These are phyloP conservation scores for Andrena chrysosceles DNA, from an alignment of 2,888 invertebrate species.

Conservation along the genomic window DNA sequence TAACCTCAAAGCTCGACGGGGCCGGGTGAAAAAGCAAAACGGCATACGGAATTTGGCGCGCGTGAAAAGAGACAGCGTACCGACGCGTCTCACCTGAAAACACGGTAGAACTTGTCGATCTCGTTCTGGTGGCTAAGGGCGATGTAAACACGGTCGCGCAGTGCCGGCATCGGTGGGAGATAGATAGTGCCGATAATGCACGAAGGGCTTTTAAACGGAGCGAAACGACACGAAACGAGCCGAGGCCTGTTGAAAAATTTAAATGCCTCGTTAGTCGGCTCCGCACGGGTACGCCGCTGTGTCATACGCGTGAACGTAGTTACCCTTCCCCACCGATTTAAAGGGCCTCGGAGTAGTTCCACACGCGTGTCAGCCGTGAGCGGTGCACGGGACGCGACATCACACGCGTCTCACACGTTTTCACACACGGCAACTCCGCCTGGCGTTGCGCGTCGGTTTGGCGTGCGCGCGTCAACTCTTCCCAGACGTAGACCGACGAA, in stretches of 20 bases:
- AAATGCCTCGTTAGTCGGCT: constrained; percentile 38
- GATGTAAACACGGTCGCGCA: constrained; percentile 11
- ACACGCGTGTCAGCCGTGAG: constrained; percentile 26
- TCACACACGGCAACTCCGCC: not conserved
- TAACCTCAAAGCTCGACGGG: constrained; percentile 28
- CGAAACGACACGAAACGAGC: constrained; percentile 11
- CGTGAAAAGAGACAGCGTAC: constrained; percentile 43
- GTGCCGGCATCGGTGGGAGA: constrained; percentile 25
- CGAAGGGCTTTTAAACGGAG: constrained; percentile 36
- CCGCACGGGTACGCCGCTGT: constrained; percentile 24
- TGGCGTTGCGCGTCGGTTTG: not conserved
- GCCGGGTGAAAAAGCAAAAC: constrained; percentile 12
- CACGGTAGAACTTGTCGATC: constrained; percentile 41
- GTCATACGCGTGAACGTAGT: constrained; percentile 26
- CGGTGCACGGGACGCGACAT: not conserved
- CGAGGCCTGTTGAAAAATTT: constrained; percentile 46
- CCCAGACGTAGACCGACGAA: not conserved
- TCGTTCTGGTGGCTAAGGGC: constrained; percentile 8
- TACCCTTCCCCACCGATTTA: constrained; percentile 47
- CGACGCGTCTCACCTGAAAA: constrained; percentile 37
- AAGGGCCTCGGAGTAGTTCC: constrained; percentile 45
- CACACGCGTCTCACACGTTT: constrained; percentile 24
- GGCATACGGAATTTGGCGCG: constrained; percentile 27
- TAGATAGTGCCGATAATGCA: constrained; percentile 7
- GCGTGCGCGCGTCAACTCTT: not conserved